Conservation (phyloP, 2,113 vertebrate species). For the Lampris incognitus region DNA sequence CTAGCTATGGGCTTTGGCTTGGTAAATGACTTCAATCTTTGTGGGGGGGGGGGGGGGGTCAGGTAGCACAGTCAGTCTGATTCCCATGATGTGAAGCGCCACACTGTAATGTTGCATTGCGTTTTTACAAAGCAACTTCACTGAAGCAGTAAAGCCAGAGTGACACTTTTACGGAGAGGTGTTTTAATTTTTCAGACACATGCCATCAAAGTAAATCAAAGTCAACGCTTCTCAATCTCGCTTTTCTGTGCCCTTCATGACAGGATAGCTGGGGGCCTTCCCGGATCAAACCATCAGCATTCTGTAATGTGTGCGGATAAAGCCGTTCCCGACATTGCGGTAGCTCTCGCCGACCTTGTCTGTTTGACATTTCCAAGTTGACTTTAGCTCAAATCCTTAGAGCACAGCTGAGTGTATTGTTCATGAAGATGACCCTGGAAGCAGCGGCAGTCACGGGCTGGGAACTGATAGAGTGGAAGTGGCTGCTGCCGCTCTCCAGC, state of each 20-base stretch:
- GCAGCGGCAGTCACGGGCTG: constrained; percentile 15
- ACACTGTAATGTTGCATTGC: constrained; percentile 27
- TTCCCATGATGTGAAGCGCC: constrained; percentile 19
- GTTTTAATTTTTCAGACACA: constrained; percentile 62
- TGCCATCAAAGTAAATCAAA: constrained; percentile 61
- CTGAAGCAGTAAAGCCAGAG: constrained; percentile 46
- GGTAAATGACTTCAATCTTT: constrained; percentile 13
- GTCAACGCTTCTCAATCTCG: constrained; percentile 42
- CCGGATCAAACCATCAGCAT: constrained; percentile 22
- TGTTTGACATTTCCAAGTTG: constrained; percentile 56
- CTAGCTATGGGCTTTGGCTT: constrained; percentile 23
- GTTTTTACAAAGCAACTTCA: constrained; percentile 24
- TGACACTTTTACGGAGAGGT: constrained; percentile 53
- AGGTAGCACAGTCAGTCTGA: constrained; percentile 20
- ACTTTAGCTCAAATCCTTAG: constrained; percentile 40
- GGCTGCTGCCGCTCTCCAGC: constrained; percentile 51
- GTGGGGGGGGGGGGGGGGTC: too few relatives aligned
- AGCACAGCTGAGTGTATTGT: constrained; percentile 8
- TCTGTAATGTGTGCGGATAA: constrained; percentile 23
- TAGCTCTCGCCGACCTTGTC: constrained; percentile 34
- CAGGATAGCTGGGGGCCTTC: constrained; percentile 46
- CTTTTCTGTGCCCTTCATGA: constrained; percentile 44
- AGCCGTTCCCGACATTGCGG: constrained; percentile 25
- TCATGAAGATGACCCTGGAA: constrained; percentile 37
- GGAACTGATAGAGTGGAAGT: constrained; percentile 34